Conservation (phyloP, 2,113 vertebrate species). For the Pogona vitticeps region DNA sequence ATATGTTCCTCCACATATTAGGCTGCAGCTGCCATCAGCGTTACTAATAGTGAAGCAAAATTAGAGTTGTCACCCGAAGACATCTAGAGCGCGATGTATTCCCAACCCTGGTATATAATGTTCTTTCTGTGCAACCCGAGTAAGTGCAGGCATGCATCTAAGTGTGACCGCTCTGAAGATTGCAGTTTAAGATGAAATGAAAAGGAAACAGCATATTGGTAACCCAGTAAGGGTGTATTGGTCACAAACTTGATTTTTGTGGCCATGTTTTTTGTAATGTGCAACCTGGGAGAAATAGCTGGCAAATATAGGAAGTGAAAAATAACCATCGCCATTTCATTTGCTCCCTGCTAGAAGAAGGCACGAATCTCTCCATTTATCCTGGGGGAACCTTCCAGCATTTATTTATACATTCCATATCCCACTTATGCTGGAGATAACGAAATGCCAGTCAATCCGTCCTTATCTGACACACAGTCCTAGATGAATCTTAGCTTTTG, state of each 20-base stretch:
- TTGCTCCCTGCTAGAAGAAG: neutral
- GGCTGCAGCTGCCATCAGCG: neutral
- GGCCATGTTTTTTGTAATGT: neutral
- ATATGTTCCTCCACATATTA: too few relatives aligned
- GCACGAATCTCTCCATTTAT: neutral
- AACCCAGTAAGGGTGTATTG: neutral
- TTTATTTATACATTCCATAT: constrained; percentile 13
- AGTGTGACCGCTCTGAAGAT: too few relatives aligned
- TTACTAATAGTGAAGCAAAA: neutral
- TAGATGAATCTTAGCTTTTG: constrained; percentile 17
- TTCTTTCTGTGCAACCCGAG: too few relatives aligned
- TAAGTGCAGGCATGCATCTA: too few relatives aligned
- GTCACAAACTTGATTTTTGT: neutral
- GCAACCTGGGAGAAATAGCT: neutral
- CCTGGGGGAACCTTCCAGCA: constrained; percentile 1
- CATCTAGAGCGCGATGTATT: too few relatives aligned
- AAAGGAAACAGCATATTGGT: neutral
- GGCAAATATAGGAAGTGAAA: neutral
- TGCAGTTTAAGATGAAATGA: neutral
- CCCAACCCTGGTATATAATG: too few relatives aligned
- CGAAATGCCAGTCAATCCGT: constrained; percentile 27
- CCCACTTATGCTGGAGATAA: constrained; percentile 16
- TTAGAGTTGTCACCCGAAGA: neutral
- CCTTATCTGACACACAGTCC: constrained; percentile 13
- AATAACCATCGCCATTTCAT: neutral